A percentile compares a stretch with the other conserved stretches of the same genome.
Conservation (phyloP, 2,888 invertebrate genomes). For the Ypsolopha scabrella region DNA sequence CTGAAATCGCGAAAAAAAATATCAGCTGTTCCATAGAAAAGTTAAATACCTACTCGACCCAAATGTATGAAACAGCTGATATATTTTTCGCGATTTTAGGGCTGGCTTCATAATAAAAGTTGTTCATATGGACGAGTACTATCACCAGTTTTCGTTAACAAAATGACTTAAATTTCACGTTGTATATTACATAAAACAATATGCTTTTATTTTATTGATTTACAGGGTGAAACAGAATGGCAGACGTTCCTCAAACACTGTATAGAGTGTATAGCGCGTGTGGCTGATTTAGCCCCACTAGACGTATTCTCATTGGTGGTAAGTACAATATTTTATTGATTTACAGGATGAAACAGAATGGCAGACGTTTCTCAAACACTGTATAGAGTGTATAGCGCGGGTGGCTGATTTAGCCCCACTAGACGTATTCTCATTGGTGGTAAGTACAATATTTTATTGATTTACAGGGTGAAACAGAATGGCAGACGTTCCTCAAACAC, state of each 20-base stretch:
- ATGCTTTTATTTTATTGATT: conserved; percentile 13
- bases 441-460: conserved; percentile 48
- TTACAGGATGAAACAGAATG: conserved; percentile 85
- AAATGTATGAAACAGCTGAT: no score
- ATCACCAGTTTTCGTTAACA: no score
- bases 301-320: conserved; percentile 79
- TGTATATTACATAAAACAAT: no score
- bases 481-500: conserved; percentile 83
- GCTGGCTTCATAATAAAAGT: no score
- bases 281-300: conserved; percentile 79
- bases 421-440: conserved; percentile 77
- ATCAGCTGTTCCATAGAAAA: no score
- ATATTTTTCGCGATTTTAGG: no score
- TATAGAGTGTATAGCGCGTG: conserved; percentile 82
- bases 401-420: conserved; percentile 80
- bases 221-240: conserved; percentile 86
- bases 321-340: conserved; percentile 34
- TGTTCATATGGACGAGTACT: no score
- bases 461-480: conserved; percentile 83
- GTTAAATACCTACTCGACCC: no score
- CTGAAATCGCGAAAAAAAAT: no score
- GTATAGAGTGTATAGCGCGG: conserved; percentile 83
- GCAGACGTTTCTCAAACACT: conserved; percentile 83
- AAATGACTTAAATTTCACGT: no score
- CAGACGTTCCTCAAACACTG: conserved; percentile 83